Conservation (phyloP, 1,140 invertebrate species). For the Alviniconcha marisindica region DNA sequence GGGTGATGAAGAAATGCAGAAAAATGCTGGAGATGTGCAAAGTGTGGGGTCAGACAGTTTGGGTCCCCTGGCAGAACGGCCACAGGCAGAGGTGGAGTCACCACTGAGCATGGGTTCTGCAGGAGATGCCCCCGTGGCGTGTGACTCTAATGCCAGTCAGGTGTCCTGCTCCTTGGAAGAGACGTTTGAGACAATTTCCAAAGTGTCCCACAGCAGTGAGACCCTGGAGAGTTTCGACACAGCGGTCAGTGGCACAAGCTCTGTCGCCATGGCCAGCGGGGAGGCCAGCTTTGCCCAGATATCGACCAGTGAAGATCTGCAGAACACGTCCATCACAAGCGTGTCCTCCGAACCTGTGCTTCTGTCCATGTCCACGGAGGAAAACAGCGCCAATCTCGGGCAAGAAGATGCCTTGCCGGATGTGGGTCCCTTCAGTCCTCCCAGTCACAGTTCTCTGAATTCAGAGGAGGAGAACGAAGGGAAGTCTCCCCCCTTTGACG, state of each 20-base stretch:
- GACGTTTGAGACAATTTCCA: constrained; percentile 7
- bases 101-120: background rate
- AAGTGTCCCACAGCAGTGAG: constrained; percentile 1
- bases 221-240: constrained; percentile 28
- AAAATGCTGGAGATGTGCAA: background rate
- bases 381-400: constrained; percentile 9
- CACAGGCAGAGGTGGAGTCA: background rate
- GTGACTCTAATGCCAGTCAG: background rate
- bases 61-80: background rate
- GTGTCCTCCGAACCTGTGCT: constrained; percentile 33
- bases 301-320: constrained; percentile 5
- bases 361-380: constrained; percentile 37
- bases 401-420: background rate
- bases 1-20: background rate
- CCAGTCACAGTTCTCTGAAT: background rate
- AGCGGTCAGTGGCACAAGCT: background rate
- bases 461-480: background rate
- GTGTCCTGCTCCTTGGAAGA: background rate
- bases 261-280: background rate
- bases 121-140: background rate
- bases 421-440: constrained; percentile 16
- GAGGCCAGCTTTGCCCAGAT: constrained; percentile 4
- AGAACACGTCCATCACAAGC: constrained; percentile 32
- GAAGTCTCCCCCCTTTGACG: background rate
- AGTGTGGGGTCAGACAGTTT: background rate